Percentiles rank a stretch among this genome's conserved stretches.
Evolutionary conservation across 2,888 invertebrate species (phyloP).

Genomic region (Heliconius ismenius): DNA sequence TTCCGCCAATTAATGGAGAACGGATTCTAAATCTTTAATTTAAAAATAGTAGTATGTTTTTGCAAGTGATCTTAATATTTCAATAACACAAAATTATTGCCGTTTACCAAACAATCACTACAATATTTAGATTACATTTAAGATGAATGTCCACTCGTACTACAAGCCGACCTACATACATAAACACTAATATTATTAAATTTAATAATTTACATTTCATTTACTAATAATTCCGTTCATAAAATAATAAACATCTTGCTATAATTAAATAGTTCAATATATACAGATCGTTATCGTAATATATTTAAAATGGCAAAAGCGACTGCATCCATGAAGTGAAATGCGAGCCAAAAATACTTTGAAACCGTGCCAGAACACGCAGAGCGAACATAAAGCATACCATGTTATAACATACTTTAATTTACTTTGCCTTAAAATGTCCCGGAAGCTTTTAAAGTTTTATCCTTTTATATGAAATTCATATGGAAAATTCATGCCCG

Average conservation of each 20-base stretch:
- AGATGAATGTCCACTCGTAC: neutral
- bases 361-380: slow-evolving; percentile 74
- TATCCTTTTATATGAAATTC: slow-evolving; percentile 9
- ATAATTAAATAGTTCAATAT: slow-evolving; percentile 30
- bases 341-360: slow-evolving; percentile 78
- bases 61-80: neutral
- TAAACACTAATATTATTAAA: slow-evolving; percentile 3
- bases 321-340: slow-evolving; percentile 72
- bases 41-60: neutral
- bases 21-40: no score
- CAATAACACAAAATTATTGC: neutral
- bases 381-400: slow-evolving; percentile 64
- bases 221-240: slow-evolving; percentile 14
- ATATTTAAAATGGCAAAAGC: slow-evolving; percentile 61
- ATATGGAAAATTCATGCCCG: neutral
- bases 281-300: slow-evolving; percentile 54
- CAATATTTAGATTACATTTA: neutral
- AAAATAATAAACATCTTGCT: slow-evolving; percentile 31
- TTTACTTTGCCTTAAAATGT: slow-evolving; percentile 38
- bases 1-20: no score
- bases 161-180: neutral
- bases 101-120: no score
- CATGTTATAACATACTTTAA: slow-evolving; percentile 48
- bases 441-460: slow-evolving; percentile 18
- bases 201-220: neutral